Conservation (phyloP, 2,113 vertebrate species). For the Azemiops feae region DNA sequence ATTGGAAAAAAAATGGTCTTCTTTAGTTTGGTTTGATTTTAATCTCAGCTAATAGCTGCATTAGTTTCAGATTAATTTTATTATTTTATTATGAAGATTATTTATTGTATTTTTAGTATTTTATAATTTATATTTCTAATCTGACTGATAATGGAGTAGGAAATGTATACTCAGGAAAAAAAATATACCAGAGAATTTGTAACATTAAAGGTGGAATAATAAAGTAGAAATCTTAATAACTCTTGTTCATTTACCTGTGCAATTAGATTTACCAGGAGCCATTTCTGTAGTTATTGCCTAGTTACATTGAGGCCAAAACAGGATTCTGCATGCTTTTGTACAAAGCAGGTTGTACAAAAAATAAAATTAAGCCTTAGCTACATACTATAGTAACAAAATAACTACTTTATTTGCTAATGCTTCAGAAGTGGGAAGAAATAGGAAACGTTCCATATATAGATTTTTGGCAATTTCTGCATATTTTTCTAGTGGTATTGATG, state of each 20-base stretch:
- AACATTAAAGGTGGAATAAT: not conserved
- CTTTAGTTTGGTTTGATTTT: not conserved
- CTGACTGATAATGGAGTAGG: not conserved
- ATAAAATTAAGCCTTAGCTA: not conserved
- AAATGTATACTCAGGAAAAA: not conserved
- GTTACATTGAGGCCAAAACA: not conserved
- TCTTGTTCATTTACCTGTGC: not conserved
- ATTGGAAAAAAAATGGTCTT: not conserved
- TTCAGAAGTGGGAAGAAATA: not conserved
- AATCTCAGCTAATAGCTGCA: not conserved
- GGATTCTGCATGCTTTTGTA: not conserved
- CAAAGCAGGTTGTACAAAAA: not conserved
- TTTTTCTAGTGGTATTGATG: not conserved
- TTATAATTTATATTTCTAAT: not conserved
- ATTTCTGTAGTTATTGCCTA: not conserved
- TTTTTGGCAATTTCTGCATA: not conserved
- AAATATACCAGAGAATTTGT: not conserved
- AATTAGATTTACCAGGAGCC: not conserved
- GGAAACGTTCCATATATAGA: not conserved
- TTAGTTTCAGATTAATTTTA: not conserved
- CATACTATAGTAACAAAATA: not conserved
- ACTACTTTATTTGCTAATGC: not conserved
- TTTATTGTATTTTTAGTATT: not conserved
- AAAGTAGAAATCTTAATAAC: too few species aligned
- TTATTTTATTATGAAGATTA: not conserved